Base-by-base conservation (phyloP, 2,797 vertebrate species). In the Poeciliopsis turneri region DNA sequence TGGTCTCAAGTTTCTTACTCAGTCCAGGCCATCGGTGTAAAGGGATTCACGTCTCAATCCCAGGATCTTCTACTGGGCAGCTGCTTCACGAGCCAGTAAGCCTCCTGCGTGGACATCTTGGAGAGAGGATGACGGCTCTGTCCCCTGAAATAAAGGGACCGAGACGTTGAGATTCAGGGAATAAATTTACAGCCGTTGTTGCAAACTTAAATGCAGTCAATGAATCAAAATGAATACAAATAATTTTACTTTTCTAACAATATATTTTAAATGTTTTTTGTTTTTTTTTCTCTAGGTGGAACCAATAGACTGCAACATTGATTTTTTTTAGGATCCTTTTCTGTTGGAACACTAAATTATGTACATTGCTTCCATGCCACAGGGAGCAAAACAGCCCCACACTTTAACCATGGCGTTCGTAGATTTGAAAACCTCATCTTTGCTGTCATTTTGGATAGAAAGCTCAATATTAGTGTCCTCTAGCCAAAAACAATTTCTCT, bases 11-110 rank as follows among this genome's bases (percentile, higher is more conserved):
- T 12, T 12, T 89, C 95, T 95, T 95, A 98, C 97, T 96, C 94
- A 95, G 95, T 94, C 95, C 96, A 97, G 94, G 98, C 98, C 97
- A 98, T 98, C 71, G 95, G 96, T 95, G 95, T 96, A 85, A 94
- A 95, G 90, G 94, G 93, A 93, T 92, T 92, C 90, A 92, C 91
- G 90, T 91, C 93, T 95, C 94, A 96, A 90, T 95, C 94, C 95
- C 96, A 96, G 94, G 90, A 93, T 91, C 94, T 95, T 96, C 93
- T 95, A 88, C 90, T 85, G 95, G 96, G 95, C 86, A 91, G 95
- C 94, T 95, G 97, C 94, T 92, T 93, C 88, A 95, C 90, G 82
- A 89, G 90, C 92, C 92, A 92, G 86, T 91, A 84, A 86, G 93
- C 94, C 87, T 93, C 90, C 88, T 95, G 94, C 90, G 93, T 92